Conservation (phyloP, 2,113 vertebrate genomes). For the Agapornis roseicollis region DNA sequence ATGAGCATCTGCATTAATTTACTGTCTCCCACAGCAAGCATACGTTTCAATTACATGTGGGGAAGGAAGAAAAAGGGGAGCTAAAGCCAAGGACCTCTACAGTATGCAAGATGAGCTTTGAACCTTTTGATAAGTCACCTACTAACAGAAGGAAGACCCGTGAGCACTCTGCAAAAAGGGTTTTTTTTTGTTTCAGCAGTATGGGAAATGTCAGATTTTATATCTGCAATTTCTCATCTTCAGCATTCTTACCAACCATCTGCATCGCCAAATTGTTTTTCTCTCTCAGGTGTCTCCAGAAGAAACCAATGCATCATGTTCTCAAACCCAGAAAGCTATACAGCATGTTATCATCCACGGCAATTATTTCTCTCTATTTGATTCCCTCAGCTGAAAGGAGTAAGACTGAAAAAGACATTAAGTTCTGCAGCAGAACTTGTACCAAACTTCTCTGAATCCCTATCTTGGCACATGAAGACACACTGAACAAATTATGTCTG, state of each 20-base stretch:
- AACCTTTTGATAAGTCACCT: background rate
- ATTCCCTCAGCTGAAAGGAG: background rate
- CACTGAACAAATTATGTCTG: background rate
- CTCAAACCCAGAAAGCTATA: background rate
- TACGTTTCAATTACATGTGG: background rate
- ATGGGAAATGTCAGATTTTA: background rate
- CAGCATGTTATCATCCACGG: background rate
- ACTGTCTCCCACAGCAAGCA: background rate
- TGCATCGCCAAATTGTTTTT: background rate
- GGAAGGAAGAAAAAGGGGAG: background rate
- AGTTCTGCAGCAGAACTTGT: background rate
- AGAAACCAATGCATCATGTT: background rate
- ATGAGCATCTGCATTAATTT: background rate
- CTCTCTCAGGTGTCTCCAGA: background rate
- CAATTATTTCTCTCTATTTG: background rate
- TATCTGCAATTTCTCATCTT: background rate
- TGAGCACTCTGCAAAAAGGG: background rate
- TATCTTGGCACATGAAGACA: background rate
- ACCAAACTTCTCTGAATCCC: background rate
- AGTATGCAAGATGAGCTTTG: background rate
- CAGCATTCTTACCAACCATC: constrained; percentile 6
- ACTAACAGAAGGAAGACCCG: background rate
- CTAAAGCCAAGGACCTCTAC: background rate
- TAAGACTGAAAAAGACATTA: background rate
- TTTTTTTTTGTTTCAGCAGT: background rate